Conservation (phyloP, 2,888 invertebrate genomes). For the Diarsia dahlii region DNA sequence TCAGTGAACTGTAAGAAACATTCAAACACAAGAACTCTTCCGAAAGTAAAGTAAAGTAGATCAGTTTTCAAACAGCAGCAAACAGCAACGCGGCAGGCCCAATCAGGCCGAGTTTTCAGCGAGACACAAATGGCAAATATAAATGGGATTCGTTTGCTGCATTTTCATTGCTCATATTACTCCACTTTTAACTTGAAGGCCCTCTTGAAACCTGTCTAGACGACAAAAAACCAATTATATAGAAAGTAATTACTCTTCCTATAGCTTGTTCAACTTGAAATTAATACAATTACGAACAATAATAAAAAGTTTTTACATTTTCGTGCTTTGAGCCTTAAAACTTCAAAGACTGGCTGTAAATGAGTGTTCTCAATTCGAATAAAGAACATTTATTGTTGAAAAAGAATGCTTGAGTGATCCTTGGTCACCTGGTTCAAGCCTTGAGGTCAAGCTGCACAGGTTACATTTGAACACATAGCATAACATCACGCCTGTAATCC, state of each 20-base stretch:
- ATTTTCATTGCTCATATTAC: neutral
- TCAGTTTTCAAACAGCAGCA: too few species aligned
- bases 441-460: neutral
- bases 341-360: slow-evolving; percentile 46
- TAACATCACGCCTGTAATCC: too few species aligned
- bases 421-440: neutral
- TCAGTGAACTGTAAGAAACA: neutral
- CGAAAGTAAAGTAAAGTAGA: neutral
- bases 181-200: slow-evolving; percentile 8
- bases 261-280: slow-evolving; percentile 40
- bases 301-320: slow-evolving; percentile 49
- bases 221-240: slow-evolving; percentile 38
- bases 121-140: too few species aligned
- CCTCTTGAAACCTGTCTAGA: slow-evolving; percentile 24
- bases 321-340: slow-evolving; percentile 23
- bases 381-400: slow-evolving; percentile 5
- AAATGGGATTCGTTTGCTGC: neutral
- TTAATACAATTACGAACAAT: slow-evolving; percentile 48
- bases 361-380: slow-evolving; percentile 39
- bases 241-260: slow-evolving; percentile 37
- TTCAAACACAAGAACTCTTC: neutral
- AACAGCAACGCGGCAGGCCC: too few species aligned
- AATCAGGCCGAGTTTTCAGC: too few species aligned
- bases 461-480: neutral
- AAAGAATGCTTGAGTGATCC: slow-evolving; percentile 8